A percentile compares a stretch with the other conserved stretches of the same genome.
phyloP scores from a whole-genome alignment of 2,113 vertebrate genomes.

The Sporophila hypoxantha region DNA sequence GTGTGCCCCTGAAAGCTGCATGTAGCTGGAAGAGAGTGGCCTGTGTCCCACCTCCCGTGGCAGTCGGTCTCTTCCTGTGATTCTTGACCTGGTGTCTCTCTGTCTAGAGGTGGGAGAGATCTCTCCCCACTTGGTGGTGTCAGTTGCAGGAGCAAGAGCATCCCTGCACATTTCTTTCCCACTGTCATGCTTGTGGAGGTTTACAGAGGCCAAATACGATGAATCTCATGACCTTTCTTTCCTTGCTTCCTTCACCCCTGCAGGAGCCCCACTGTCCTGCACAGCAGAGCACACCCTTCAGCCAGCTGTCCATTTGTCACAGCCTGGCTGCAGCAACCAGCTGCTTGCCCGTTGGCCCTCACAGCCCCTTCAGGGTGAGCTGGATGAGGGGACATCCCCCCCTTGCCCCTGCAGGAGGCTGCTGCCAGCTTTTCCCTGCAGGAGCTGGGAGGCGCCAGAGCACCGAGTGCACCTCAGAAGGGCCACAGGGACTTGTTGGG shows the following conservation, averaged over 20 bases:
- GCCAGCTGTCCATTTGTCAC: neutral
- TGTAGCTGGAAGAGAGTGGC: neutral
- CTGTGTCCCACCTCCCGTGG: neutral
- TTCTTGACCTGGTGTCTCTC: neutral
- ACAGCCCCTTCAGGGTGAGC: fast-evolving
- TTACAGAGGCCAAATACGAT: neutral
- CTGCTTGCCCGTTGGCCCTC: neutral
- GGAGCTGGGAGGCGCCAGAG: neutral
- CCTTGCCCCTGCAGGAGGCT: neutral
- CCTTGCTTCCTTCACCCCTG: neutral
- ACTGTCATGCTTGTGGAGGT: neutral
- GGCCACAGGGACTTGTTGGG: neutral
- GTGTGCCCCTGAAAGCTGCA: neutral
- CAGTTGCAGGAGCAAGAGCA: neutral
- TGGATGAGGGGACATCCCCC: fast-evolving
- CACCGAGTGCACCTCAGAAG: fast-evolving
- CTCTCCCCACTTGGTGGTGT: neutral
- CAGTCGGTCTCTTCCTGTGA: fast-evolving
- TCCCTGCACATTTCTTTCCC: neutral
- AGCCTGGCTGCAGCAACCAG: neutral
- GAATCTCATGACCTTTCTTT: neutral
- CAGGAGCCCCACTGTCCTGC: neutral
- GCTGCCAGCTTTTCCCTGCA: fast-evolving
- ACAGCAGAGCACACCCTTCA: neutral
- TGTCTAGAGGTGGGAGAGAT: neutral